Conservation (phyloP, 2,888 invertebrate species). For the Temnothorax rugatulus region DNA sequence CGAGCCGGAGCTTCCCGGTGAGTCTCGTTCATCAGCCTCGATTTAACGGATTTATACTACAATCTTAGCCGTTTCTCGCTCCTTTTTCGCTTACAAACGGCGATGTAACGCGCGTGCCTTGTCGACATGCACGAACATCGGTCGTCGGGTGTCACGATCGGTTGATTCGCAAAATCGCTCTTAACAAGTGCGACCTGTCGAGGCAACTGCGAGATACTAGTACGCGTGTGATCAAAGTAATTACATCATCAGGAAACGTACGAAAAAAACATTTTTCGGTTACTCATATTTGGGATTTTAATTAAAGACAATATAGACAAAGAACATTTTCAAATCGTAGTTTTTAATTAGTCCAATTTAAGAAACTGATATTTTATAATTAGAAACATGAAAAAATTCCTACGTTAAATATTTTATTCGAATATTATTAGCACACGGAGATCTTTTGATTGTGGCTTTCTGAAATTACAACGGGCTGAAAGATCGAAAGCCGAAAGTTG, state of each 20-base stretch:
- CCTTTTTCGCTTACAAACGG: constrained; percentile 38
- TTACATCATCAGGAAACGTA: background rate
- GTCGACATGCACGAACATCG: constrained; percentile 16
- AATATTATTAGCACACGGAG: background rate
- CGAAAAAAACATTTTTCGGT: background rate
- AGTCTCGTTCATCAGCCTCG: constrained; percentile 59
- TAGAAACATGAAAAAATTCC: background rate
- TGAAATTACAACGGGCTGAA: background rate
- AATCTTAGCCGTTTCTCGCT: constrained; percentile 47
- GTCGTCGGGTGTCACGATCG: constrained; percentile 20
- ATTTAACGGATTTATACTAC: constrained; percentile 68
- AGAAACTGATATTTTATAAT: background rate
- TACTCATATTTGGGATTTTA: constrained; percentile 7
- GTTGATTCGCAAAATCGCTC: constrained; percentile 9
- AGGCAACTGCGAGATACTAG: background rate
- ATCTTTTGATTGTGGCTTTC: background rate
- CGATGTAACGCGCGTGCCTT: background rate
- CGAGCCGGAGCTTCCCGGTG: constrained; percentile 13
- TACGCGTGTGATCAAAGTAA: background rate
- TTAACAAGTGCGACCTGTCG: background rate
- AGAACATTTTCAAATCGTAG: background rate
- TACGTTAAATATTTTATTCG: background rate
- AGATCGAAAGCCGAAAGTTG: background rate
- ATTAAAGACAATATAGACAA: background rate
- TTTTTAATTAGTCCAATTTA: background rate